Conservation (phyloP, 2,113 vertebrate species). For the Epinephelus moara region DNA sequence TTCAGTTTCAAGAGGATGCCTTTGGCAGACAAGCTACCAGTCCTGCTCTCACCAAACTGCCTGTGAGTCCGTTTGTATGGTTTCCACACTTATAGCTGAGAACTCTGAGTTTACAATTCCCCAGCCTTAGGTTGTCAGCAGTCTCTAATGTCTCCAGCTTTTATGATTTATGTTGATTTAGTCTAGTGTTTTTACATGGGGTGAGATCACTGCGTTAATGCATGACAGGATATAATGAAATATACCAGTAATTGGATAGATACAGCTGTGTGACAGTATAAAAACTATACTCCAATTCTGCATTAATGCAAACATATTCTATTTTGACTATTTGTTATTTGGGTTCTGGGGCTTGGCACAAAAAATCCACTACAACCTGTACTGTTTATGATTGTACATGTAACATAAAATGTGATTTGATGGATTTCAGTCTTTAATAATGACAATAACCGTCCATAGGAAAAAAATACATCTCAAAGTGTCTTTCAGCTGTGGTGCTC, state of each 20-base stretch:
- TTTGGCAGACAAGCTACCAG: conserved; percentile 93
- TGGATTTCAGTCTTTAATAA: too few relatives aligned
- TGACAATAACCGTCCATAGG: too few relatives aligned
- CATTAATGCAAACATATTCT: background rate
- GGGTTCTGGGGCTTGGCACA: background rate
- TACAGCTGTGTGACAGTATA: background rate
- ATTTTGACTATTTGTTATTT: background rate
- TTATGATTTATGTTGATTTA: background rate
- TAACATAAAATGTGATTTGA: background rate
- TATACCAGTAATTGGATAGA: background rate
- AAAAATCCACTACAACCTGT: background rate
- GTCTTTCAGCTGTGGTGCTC: background rate
- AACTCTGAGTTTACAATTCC: background rate
- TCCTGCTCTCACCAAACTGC: conserved; percentile 94
- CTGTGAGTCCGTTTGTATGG: conserved; percentile 86
- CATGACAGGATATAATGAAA: background rate
- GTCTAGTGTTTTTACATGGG: background rate
- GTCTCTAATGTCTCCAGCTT: background rate
- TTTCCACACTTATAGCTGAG: background rate
- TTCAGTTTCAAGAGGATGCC: conserved; percentile 97
- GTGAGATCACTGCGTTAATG: background rate
- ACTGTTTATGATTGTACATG: background rate
- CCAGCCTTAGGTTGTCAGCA: too few relatives aligned
- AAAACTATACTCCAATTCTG: background rate
- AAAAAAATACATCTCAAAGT: background rate